phyloP scores from a whole-genome alignment of 2,113 vertebrate species.

The Clarias gariepinus region DNA sequence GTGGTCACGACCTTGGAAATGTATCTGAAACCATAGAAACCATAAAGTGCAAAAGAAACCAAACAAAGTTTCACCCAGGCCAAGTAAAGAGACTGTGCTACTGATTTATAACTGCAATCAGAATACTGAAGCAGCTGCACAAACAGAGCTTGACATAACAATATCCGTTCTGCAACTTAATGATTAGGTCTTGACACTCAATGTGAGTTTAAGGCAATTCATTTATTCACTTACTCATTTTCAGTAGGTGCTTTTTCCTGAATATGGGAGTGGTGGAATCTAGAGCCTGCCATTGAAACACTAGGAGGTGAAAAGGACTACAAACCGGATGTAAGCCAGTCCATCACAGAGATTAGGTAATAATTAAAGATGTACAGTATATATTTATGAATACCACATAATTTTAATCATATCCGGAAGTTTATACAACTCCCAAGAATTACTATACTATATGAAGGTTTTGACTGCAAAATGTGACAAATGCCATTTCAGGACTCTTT shows the following conservation, averaged over 20 bases:
- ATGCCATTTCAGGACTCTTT: no score
- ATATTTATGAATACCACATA: conserved; percentile 8
- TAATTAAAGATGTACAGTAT: not conserved
- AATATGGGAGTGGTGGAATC: not conserved
- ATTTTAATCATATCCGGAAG: not conserved
- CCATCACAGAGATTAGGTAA: not conserved
- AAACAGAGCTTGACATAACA: conserved; percentile 33
- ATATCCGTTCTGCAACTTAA: not conserved
- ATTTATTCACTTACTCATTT: not conserved
- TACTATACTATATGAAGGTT: not conserved
- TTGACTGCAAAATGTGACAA: no score
- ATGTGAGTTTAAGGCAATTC: not conserved
- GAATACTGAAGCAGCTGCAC: conserved; percentile 26
- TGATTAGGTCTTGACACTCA: not conserved
- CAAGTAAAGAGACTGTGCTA: conserved; percentile 29
- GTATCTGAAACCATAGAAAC: conserved; percentile 65
- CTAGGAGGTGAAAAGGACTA: not conserved
- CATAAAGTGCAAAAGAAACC: conserved; percentile 31
- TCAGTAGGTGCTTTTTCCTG: not conserved
- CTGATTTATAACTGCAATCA: conserved; percentile 20
- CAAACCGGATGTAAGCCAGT: not conserved
- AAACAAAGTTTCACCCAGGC: conserved; percentile 5
- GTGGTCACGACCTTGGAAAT: conserved; percentile 71
- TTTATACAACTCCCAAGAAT: not conserved
- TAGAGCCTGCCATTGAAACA: not conserved